Conservation (phyloP, 2,113 vertebrate genomes). For the Recurvirostra avosetta region DNA sequence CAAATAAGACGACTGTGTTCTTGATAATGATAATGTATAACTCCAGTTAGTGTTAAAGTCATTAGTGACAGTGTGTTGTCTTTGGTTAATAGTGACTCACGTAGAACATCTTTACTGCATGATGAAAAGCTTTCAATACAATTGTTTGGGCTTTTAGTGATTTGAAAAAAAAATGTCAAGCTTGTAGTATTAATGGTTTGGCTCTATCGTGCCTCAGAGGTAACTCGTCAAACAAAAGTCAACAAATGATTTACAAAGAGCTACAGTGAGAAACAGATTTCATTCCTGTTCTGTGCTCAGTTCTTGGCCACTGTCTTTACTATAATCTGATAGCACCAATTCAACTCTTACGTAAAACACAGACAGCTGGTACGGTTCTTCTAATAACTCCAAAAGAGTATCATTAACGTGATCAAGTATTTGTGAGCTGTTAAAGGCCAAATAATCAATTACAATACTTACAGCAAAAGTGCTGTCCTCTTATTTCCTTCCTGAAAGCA, state of each 20-base stretch:
- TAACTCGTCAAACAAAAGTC: background rate
- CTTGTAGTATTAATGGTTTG: background rate
- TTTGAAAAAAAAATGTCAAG: background rate
- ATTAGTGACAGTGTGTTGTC: background rate
- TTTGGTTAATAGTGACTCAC: background rate
- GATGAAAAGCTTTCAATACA: background rate
- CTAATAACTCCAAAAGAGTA: background rate
- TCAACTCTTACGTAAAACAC: background rate
- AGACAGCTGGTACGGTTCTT: background rate
- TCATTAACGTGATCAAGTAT: background rate
- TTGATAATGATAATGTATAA: background rate
- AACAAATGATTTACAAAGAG: background rate
- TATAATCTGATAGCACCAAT: background rate
- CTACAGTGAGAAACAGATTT: background rate
- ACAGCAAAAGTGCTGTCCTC: background rate
- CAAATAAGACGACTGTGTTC: background rate
- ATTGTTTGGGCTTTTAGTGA: background rate
- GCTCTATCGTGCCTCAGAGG: background rate
- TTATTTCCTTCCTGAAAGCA: background rate
- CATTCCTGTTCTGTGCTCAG: background rate
- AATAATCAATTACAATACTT: background rate
- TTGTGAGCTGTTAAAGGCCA: background rate
- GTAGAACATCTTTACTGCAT: background rate
- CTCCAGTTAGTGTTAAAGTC: background rate
- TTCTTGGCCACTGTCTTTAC: background rate